Conservation (phyloP, 1,140 invertebrate species). For the Antheraea pernyi region DNA sequence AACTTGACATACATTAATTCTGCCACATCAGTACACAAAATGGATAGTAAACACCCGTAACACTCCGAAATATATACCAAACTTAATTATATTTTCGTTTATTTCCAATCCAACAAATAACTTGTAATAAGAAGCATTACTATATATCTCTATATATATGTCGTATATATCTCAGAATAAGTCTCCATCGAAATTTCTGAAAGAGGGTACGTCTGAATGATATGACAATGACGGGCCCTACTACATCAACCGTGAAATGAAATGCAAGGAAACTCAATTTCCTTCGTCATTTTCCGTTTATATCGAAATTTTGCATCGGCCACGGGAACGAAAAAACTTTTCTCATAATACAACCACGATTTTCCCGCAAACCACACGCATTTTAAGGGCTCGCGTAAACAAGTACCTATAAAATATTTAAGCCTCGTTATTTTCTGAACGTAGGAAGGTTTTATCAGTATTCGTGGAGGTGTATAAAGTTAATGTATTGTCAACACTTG, state of each 20-base stretch:
- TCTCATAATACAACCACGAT: conserved; percentile 27
- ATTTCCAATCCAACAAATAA: too few relatives aligned
- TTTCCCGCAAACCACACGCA: conserved; percentile 15
- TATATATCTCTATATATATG: too few relatives aligned
- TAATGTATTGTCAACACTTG: conserved; percentile 27
- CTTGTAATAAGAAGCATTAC: too few relatives aligned
- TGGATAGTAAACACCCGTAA: too few relatives aligned
- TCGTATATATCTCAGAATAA: background rate
- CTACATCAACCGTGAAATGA: conserved; percentile 38
- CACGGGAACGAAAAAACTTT: conserved; percentile 45
- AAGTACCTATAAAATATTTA: conserved; percentile 53
- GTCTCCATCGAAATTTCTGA: conserved; percentile 19
- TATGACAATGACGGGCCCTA: conserved; percentile 30
- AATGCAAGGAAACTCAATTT: conserved; percentile 57
- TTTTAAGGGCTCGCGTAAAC: conserved; percentile 27
- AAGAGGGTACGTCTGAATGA: conserved; percentile 20
- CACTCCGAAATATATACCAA: too few relatives aligned
- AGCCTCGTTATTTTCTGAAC: conserved; percentile 37
- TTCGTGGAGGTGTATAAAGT: conserved; percentile 7
- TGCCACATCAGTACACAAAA: too few relatives aligned
- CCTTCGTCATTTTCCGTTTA: conserved; percentile 29
- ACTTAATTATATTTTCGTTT: too few relatives aligned
- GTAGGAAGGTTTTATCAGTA: conserved; percentile 5
- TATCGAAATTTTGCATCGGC: conserved; percentile 28
- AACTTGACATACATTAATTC: too few relatives aligned